Conservation (phyloP, 2,888 invertebrate species). For the Lampropteryx suffumata region DNA sequence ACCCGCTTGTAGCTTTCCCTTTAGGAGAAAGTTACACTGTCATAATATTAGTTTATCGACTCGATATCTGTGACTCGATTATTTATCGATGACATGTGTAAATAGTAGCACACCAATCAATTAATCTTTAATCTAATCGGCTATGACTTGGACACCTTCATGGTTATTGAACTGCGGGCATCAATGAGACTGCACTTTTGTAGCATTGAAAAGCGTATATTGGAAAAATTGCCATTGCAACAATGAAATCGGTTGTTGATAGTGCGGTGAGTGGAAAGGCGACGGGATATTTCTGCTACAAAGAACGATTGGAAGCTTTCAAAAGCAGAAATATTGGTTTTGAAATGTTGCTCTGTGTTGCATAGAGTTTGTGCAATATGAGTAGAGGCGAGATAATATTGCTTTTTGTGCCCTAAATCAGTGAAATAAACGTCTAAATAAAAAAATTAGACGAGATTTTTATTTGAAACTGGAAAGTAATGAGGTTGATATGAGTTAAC, state of each 20-base stretch:
- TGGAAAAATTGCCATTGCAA: slow-evolving; percentile 61
- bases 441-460: no score
- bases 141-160: slow-evolving; percentile 51
- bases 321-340: slow-evolving; percentile 19
- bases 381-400: no score
- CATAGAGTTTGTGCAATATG: no score
- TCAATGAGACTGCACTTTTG: slow-evolving; percentile 50
- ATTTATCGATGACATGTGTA: slow-evolving; percentile 56
- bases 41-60: no score
- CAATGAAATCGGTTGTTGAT: slow-evolving; percentile 41
- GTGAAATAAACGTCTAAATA: no score
- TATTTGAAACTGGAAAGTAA: no score
- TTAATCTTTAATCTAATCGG: slow-evolving; percentile 31
- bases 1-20: no score
- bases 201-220: slow-evolving; percentile 21
- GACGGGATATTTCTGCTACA: slow-evolving; percentile 7
- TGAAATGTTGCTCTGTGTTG: slow-evolving; percentile 2
- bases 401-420: no score
- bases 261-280: slow-evolving; percentile 28
- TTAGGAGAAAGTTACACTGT: no score
- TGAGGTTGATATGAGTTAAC: no score
- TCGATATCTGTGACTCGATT: no score
- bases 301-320: slow-evolving; percentile 20
- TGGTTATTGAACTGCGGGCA: slow-evolving; percentile 68
- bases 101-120: slow-evolving; percentile 37